Evolutionary conservation across 2,113 vertebrate genomes (phyloP).

Genomic region (Carassius gibelio): DNA sequence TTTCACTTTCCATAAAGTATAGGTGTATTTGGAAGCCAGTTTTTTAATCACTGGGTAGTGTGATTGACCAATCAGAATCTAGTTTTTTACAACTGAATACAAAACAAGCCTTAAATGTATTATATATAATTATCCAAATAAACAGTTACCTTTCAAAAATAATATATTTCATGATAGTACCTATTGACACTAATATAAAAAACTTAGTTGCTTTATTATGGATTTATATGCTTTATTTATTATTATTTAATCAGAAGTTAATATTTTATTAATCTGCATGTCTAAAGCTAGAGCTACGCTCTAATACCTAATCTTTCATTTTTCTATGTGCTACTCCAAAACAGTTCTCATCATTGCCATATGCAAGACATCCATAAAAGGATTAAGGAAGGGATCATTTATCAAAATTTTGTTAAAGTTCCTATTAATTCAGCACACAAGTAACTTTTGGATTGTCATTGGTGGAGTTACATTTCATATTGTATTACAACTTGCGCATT

Average conservation of each 20-base stretch:
- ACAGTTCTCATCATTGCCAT: not conserved
- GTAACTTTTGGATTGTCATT: not conserved
- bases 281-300: not conserved
- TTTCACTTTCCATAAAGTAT: too few species aligned
- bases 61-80: not conserved
- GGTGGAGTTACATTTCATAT: not conserved
- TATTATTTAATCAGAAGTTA: not conserved
- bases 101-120: not conserved
- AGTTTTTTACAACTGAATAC: not conserved
- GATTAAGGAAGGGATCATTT: not conserved
- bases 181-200: too few species aligned
- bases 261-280: not conserved
- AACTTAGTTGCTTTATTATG: not conserved
- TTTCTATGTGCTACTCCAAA: not conserved
- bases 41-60: too few species aligned
- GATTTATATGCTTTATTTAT: too few species aligned
- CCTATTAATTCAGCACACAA: not conserved
- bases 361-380: not conserved
- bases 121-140: not conserved
- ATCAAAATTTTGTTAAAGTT: not conserved
- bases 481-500: not conserved
- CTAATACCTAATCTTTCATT: not conserved
- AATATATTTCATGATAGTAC: too few species aligned
- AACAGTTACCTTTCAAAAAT: not conserved
- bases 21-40: too few species aligned